phyloP scores from a whole-genome alignment of 1,140 invertebrate genomes.

The Sitobion miscanthi region DNA sequence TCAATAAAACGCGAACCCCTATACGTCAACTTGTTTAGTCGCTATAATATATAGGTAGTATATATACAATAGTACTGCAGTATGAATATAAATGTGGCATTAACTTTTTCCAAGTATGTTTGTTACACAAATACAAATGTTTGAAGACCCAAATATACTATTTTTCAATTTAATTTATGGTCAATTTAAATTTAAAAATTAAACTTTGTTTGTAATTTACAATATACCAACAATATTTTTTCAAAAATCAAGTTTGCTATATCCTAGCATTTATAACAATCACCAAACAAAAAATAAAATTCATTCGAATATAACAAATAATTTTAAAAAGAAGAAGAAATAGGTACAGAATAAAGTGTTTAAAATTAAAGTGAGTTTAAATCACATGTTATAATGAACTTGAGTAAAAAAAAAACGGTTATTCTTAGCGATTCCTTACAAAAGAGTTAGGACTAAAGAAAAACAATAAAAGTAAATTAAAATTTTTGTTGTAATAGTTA shows the following conservation, averaged over 20 bases:
- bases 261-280: neutral
- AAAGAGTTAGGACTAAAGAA: neutral
- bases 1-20: neutral
- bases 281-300: neutral
- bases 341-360: neutral
- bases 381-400: neutral
- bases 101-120: neutral
- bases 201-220: neutral
- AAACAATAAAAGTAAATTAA: neutral
- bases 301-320: neutral
- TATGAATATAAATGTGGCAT: neutral
- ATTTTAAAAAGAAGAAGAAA: neutral
- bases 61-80: neutral
- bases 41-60: neutral
- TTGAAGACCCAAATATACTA: neutral
- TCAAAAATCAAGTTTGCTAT: neutral
- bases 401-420: neutral
- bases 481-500: slow-evolving; percentile 5
- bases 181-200: neutral
- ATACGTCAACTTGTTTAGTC: neutral
- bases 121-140: neutral
- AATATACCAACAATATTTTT: neutral
- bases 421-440: neutral
- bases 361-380: slow-evolving; percentile 15
- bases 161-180: neutral